Conservation (phyloP, 1,140 invertebrate genomes). For the Oedothorax gibbosus region DNA sequence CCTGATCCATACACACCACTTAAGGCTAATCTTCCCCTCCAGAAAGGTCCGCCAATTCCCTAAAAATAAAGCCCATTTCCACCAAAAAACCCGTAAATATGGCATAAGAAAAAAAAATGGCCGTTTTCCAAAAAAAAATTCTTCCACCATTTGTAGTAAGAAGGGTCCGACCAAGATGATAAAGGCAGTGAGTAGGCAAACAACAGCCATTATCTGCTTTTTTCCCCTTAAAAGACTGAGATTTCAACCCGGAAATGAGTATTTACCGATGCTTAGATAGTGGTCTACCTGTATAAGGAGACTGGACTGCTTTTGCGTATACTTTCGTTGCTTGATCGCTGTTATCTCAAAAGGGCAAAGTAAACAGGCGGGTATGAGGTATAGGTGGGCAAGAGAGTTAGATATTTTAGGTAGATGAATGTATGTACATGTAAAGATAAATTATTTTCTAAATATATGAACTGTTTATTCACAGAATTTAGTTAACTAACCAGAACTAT, state of each 20-base stretch:
- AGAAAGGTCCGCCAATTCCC: too few relatives aligned
- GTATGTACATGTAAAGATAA: too few relatives aligned
- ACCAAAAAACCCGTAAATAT: background rate
- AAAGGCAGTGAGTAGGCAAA: constrained; percentile 26
- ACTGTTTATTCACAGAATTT: too few relatives aligned
- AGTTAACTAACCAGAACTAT: too few relatives aligned
- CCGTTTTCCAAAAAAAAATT: constrained; percentile 33
- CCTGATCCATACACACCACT: too few relatives aligned
- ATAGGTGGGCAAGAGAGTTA: too few relatives aligned
- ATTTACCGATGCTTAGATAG: constrained; percentile 47
- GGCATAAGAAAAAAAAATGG: background rate
- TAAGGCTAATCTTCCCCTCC: too few relatives aligned
- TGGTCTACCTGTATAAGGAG: constrained; percentile 26
- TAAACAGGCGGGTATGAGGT: too few relatives aligned
- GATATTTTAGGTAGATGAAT: too few relatives aligned
- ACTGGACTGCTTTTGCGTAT: constrained; percentile 15
- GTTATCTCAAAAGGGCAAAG: too few relatives aligned
- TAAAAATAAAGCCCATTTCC: too few relatives aligned
- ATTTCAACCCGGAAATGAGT: constrained; percentile 55
- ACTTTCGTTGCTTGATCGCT: background rate
- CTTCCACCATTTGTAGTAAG: constrained; percentile 22
- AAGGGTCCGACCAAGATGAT: constrained; percentile 6
- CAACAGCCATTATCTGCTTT: constrained; percentile 50
- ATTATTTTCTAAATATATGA: too few relatives aligned
- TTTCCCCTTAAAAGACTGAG: constrained; percentile 45